Evolutionary conservation across 2,888 invertebrate genomes (phyloP).

Genomic region (Lithophane leautieri): DNA sequence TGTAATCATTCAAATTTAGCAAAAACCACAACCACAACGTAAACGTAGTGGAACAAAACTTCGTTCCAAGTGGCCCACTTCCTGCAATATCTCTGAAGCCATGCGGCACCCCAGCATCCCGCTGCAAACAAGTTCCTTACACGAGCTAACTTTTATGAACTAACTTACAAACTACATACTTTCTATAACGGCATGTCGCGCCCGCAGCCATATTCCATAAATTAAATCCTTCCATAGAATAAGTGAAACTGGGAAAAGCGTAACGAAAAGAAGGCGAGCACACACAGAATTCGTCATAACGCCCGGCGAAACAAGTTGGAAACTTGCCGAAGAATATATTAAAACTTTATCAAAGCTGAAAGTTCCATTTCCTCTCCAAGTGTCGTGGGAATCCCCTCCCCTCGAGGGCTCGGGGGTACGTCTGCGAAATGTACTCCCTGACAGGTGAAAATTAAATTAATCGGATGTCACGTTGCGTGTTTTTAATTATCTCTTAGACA

Average conservation of each 20-base stretch:
- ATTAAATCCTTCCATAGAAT: constrained; percentile 74
- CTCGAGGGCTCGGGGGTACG: constrained; percentile 56
- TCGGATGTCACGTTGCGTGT: constrained; percentile 65
- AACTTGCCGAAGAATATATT: constrained; percentile 89
- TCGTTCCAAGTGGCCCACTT: constrained; percentile 27
- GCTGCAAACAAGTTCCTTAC: constrained; percentile 55
- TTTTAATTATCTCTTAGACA: constrained; percentile 61
- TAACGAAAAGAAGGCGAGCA: constrained; percentile 70
- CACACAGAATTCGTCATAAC: constrained; percentile 84
- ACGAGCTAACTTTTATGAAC: constrained; percentile 64
- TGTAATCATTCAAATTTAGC: not conserved
- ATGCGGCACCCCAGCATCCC: constrained; percentile 38
- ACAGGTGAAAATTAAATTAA: constrained; percentile 76
- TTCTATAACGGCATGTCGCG: constrained; percentile 61
- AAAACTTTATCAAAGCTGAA: constrained; percentile 90
- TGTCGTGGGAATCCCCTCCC: constrained; percentile 72
- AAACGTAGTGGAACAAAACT: constrained; percentile 25
- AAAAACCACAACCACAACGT: not conserved
- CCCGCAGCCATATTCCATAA: constrained; percentile 68
- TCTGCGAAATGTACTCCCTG: constrained; percentile 55
- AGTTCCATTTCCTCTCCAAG: constrained; percentile 84
- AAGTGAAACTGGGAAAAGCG: constrained; percentile 71
- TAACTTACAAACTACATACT: constrained; percentile 63
- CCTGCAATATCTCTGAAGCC: constrained; percentile 30
- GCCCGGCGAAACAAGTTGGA: constrained; percentile 80